Base-by-base conservation (phyloP, 2,888 invertebrate species). In the Sminthurides aquaticus region DNA sequence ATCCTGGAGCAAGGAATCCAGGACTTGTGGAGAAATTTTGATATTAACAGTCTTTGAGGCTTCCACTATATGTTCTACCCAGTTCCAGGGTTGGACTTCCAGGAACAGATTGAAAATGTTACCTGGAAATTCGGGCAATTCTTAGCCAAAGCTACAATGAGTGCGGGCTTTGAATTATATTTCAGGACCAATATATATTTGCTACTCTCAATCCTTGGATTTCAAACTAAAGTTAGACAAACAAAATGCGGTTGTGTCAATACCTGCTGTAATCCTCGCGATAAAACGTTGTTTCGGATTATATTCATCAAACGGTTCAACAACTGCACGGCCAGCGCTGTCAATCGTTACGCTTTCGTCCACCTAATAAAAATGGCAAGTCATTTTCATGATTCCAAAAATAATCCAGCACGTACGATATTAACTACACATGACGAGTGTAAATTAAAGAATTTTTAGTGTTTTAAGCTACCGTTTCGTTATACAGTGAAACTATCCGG, bases 41-140 rank as follows among this genome's bases (percentile, higher is more conserved):
- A 60, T 60, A 20, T 60, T 60, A 2, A 60, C 60, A 2, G 49
- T 49, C 22, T 60, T 49, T 1, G 49, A 52, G 18, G 27, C 15
- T 52, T 60, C 60, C 3, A 60, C 60, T 22, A 60, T 60, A 43
- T 60, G 49, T 18, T 60, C 60, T 20, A 60, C 49, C 60, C 60
- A 60, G 20, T 60, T 52, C 60, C 60, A 60, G 8, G 49, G 60
- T 22, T 60, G 60, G 3, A n/a, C 60, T 52, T 60, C 60, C 5
- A 49, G 3, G 26, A 60, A 60, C 11, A 60, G 24, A 15, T 49
- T 60, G 49, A 60, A 49, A 25, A 54, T 52, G 52, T 60, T 60
- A 26, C 28, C 60, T 60, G 49, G 1, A 59, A 49, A 2, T 24
- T 28, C n/a, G 29, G 2, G 3, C 18, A 29, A 3, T 3, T 11